Evolutionary conservation across 1,140 invertebrate genomes (phyloP).

Genomic region (Coptotermes formosanus): DNA sequence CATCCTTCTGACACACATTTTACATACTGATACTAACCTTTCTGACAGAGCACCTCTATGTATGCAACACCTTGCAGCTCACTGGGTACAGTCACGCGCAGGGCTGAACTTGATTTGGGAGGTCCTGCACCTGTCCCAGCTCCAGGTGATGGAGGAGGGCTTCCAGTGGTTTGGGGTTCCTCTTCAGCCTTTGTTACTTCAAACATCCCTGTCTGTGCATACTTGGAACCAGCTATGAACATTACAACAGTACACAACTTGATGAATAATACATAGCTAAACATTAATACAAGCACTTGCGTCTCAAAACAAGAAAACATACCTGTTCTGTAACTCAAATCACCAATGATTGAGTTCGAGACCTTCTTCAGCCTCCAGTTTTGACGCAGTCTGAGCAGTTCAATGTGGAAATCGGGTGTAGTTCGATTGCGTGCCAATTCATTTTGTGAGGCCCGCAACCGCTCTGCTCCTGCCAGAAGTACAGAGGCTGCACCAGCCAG

Average conservation of each 20-base stretch:
- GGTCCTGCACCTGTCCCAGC: background rate
- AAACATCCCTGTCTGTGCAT: constrained; percentile 90
- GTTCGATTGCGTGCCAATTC: constrained; percentile 60
- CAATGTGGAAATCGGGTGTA: constrained; percentile 85
- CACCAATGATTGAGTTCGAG: constrained; percentile 91
- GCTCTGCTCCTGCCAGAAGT: constrained; percentile 79
- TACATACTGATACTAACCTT: constrained; percentile 57
- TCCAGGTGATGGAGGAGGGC: constrained; percentile 31
- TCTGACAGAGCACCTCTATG: constrained; percentile 91
- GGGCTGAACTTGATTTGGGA: constrained; percentile 67
- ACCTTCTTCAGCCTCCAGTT: constrained; percentile 96
- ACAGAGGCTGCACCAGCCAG: constrained; percentile 79
- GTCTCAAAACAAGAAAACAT: background rate
- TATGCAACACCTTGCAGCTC: constrained; percentile 94
- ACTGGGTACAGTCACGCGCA: constrained; percentile 87
- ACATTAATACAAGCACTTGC: background rate
- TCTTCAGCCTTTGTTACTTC: constrained; percentile 90
- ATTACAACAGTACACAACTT: background rate
- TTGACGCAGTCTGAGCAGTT: constrained; percentile 83
- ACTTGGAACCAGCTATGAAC: constrained; percentile 72
- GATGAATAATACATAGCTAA: background rate
- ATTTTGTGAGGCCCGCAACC: constrained; percentile 75
- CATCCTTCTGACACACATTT: background rate
- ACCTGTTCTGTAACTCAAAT: constrained; percentile 87
- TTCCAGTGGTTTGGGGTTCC: constrained; percentile 55